Conservation (phyloP, 2,888 invertebrate species). For the Drosophila emarginata region DNA sequence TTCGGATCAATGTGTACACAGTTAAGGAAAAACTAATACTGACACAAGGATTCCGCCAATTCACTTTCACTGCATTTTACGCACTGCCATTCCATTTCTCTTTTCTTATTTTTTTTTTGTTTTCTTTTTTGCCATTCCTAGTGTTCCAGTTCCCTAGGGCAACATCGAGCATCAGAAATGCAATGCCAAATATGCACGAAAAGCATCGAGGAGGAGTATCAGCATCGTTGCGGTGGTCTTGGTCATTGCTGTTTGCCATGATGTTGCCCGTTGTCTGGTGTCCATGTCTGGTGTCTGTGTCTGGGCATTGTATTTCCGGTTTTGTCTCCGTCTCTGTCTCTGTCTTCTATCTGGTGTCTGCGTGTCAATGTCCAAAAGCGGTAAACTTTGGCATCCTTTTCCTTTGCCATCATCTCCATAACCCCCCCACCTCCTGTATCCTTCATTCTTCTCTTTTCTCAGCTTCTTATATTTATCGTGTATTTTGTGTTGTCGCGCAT, state of each 20-base stretch:
- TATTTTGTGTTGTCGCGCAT: constrained; percentile 76
- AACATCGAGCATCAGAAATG: constrained; percentile 9
- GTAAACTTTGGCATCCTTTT: constrained; percentile 32
- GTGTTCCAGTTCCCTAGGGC: not conserved
- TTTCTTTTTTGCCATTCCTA: constrained; percentile 29
- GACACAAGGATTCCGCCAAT: not conserved
- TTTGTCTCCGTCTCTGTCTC: constrained; percentile 10
- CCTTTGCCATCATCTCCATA: not conserved
- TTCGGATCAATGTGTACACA: not conserved
- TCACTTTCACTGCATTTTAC: constrained; percentile 5
- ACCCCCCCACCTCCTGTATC: not conserved
- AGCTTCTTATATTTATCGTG: constrained; percentile 62
- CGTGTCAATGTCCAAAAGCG: constrained; percentile 38
- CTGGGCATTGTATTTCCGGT: constrained; percentile 34
- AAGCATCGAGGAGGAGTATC: constrained; percentile 19
- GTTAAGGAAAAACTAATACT: not conserved
- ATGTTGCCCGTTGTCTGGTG: constrained; percentile 37
- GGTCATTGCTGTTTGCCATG: not conserved
- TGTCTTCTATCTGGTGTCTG: constrained; percentile 34
- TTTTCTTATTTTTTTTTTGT: not conserved
- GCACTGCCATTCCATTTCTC: not conserved
- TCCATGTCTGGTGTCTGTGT: constrained; percentile 25
- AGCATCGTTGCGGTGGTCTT: constrained; percentile 2
- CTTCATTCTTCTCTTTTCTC: constrained; percentile 13
- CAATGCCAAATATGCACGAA: constrained; percentile 45